A percentile compares a stretch with the other conserved stretches of the same genome.
These are phyloP conservation scores for Zaprionus vittiger DNA, from an alignment of 1,140 invertebrate genomes.

Conservation along the genomic window DNA sequence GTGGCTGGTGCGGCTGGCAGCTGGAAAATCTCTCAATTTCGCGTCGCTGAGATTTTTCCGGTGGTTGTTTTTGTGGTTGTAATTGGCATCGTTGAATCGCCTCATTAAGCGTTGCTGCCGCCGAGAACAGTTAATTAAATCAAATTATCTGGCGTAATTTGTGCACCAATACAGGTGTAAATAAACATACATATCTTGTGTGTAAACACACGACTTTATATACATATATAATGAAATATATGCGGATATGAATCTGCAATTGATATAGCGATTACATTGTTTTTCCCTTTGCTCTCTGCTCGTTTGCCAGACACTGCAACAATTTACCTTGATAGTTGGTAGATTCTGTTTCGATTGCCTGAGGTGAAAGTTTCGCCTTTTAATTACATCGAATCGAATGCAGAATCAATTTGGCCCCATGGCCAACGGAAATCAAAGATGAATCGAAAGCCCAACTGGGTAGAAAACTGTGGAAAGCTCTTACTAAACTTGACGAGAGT, in stretches of 20 bases:
- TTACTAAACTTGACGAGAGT: too few relatives aligned
- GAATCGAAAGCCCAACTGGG: background rate
- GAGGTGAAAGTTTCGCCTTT: background rate
- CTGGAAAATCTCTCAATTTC: constrained; percentile 2
- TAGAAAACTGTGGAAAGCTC: background rate
- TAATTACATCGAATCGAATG: background rate
- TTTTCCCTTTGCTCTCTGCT: background rate
- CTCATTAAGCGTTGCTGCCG: constrained; percentile 29
- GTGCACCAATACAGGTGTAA: background rate
- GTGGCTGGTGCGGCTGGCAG: background rate
- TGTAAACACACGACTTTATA: background rate
- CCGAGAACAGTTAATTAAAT: constrained; percentile 38
- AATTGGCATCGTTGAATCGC: constrained; percentile 45
- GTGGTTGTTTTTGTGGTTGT: constrained; percentile 28
- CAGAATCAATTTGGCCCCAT: background rate
- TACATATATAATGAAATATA: background rate
- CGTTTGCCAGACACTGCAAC: background rate
- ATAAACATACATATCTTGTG: background rate
- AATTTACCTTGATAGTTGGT: background rate
- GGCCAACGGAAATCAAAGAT: background rate
- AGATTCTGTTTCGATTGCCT: background rate
- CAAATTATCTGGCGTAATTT: constrained; percentile 29
- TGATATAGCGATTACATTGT: background rate
- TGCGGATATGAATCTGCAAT: background rate
- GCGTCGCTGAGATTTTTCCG: constrained; percentile 26